These are phyloP conservation scores for Nannospalax galili DNA, from an alignment of 2,113 vertebrate species.

Conservation along the genomic window DNA sequence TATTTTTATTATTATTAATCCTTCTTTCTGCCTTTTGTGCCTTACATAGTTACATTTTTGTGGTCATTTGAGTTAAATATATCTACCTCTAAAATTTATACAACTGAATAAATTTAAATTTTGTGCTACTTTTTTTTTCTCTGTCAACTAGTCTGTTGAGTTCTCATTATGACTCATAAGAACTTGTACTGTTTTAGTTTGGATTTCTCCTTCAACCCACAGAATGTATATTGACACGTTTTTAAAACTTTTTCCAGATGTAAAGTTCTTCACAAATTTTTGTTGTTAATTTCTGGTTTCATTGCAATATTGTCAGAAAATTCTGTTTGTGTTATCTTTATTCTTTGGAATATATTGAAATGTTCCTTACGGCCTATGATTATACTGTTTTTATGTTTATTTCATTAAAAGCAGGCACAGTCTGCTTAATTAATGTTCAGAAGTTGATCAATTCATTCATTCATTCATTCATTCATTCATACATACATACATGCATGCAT, in stretches of 20 bases:
- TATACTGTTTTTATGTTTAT: neutral
- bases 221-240: neutral
- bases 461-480: too few species aligned
- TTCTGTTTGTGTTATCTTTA: neutral
- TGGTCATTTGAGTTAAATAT: neutral
- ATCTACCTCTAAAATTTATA: neutral
- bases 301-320: neutral
- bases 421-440: neutral
- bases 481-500: neutral
- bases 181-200: neutral
- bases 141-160: neutral
- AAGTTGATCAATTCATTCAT: neutral
- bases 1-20: slow-evolving; percentile 22
- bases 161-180: slow-evolving; percentile 8
- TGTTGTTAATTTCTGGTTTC: slow-evolving; percentile 24
- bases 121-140: neutral
- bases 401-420: neutral
- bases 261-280: neutral
- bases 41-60: neutral
- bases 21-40: neutral
- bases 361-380: neutral
- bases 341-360: neutral
- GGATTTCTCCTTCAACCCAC: neutral
- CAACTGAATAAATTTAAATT: neutral
- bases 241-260: neutral